Conservation (phyloP, 2,113 vertebrate species). For the Oceanodroma tethys region DNA sequence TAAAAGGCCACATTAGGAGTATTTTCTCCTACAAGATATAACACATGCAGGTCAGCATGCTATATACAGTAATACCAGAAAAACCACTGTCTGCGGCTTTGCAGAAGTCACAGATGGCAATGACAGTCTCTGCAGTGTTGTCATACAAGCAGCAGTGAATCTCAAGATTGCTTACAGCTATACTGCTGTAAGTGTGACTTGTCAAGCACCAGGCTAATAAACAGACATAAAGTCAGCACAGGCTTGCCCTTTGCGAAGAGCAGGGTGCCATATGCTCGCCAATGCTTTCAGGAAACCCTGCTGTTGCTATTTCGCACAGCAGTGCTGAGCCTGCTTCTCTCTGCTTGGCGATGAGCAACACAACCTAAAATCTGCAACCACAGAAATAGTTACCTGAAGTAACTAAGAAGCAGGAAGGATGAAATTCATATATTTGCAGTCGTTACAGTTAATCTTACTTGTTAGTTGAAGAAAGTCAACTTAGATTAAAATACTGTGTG, state of each 20-base stretch:
- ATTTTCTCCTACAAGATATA: not conserved
- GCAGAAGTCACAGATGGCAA: fast-evolving
- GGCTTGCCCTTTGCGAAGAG: not conserved
- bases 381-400: not conserved
- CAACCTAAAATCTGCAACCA: not conserved
- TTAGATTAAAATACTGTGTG: not conserved
- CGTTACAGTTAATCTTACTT: not conserved
- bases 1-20: not conserved
- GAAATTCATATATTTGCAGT: not conserved
- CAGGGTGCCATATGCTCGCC: fast-evolving
- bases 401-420: not conserved
- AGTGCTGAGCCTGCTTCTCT: not conserved
- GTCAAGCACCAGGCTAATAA: not conserved
- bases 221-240: not conserved
- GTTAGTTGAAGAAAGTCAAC: not conserved
- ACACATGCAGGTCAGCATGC: not conserved
- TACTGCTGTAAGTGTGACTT: not conserved
- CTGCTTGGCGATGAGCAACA: fast-evolving
- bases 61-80: not conserved
- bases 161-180: not conserved
- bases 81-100: fast-evolving
- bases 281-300: not conserved
- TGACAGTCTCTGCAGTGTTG: not conserved
- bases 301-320: not conserved
- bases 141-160: not conserved